Conservation (phyloP, 2,888 invertebrate genomes). For the Pammene aurita region DNA sequence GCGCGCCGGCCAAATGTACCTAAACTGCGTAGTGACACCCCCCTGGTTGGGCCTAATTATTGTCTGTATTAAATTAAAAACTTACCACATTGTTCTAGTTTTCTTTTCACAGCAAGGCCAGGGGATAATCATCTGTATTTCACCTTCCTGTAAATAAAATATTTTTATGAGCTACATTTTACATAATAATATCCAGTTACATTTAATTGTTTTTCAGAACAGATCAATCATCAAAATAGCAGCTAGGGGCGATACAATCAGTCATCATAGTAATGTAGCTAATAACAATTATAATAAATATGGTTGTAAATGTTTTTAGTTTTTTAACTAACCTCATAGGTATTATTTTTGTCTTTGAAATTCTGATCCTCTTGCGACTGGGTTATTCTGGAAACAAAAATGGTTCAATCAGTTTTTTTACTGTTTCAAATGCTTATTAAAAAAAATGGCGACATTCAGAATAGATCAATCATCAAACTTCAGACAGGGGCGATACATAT, state of each 20-base stretch:
- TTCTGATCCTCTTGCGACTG: too few relatives aligned
- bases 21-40: too few relatives aligned
- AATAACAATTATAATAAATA: background rate
- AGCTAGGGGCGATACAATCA: conserved; percentile 59
- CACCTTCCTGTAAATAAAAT: conserved; percentile 9
- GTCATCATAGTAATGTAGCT: conserved; percentile 47
- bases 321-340: conserved; percentile 8
- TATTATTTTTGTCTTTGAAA: too few relatives aligned
- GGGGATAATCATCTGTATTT: background rate
- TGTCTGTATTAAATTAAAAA: background rate
- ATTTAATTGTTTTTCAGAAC: conserved; percentile 46
- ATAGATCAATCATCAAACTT: conserved; percentile 58
- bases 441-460: too few relatives aligned
- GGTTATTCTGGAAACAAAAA: conserved; percentile 4
- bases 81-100: background rate
- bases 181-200: background rate
- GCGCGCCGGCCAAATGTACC: too few relatives aligned
- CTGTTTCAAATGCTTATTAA: conserved; percentile 9
- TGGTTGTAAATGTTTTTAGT: too few relatives aligned
- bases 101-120: background rate
- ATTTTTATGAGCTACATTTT: background rate
- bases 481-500: conserved; percentile 61
- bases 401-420: background rate
- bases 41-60: too few relatives aligned
- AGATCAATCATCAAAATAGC: conserved; percentile 59